Evolutionary conservation across 2,888 invertebrate species (phyloP), one percentile per base, ranked within the genome.

Genomic region (Leptopilina drosophilae): DNA sequence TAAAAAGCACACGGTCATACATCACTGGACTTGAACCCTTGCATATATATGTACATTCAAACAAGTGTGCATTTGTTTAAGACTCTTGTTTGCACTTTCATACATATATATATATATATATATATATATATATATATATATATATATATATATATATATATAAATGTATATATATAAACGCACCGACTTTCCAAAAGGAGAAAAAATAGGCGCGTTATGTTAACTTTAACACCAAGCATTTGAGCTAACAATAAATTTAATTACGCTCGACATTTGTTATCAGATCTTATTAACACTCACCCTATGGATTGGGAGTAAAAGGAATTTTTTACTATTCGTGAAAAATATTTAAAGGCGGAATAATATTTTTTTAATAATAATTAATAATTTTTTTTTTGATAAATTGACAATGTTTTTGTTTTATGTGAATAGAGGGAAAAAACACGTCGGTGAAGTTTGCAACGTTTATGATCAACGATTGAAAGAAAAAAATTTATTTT

Each of bases 11-110:
- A 81, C 81, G 79, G 78, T 79, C 69, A 77, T 76, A 33, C 81
- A 81, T 78, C 80, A 77, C 59, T 64, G 80, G 69, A 77, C 82
- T 83, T 81, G 80, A 76, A 84, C 83, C 81, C 81, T 82, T 77
- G 64, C 73, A 40, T 64, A 78, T 62, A 64, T 83, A 33, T 33
- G 77, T 64, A 77, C 53, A 77, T 81, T 75, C 77, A 77, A 78
- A 83, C 77, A 77, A 66, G 77, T 66, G 77, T 77, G 77, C 66
- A 64, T 56, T 56, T 66, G 77, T 64, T 33, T 64, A 66, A 49
- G 49, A 65, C 77, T 46, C 53, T 12, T 64, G 64, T 66, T 56
- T 56, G 77, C 77, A 77, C 56, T 76, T 64, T 76, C 77, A 65
- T 53, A 46, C 11, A 42, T 49, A 33, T 49, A 64, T 42, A 33